Conservation (phyloP, 2,888 invertebrate species). For the Euproctis similis region DNA sequence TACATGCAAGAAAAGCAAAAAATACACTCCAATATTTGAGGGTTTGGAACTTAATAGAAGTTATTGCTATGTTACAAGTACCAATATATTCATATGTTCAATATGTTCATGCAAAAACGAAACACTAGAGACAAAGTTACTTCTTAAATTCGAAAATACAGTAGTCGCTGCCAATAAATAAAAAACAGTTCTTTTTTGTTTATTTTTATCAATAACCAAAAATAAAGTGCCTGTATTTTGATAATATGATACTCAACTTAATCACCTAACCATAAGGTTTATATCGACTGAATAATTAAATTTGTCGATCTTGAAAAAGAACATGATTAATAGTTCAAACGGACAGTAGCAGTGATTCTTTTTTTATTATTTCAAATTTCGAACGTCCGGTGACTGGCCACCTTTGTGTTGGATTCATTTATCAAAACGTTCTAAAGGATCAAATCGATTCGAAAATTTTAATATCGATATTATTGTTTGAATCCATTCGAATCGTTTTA, state of each 20-base stretch:
- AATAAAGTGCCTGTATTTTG: constrained; percentile 1
- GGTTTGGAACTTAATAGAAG: too few relatives aligned
- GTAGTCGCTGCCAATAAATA: constrained; percentile 8
- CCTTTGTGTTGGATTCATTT: constrained; percentile 50
- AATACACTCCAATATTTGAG: too few relatives aligned
- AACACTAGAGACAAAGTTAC: constrained; percentile 1
- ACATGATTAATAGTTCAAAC: constrained; percentile 59
- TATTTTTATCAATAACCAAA: constrained; percentile 15
- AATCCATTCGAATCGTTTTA: constrained; percentile 29
- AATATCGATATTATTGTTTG: constrained; percentile 53
- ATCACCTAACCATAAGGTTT: constrained; percentile 1
- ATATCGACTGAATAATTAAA: constrained; percentile 1
- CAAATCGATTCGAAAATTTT: constrained; percentile 27
- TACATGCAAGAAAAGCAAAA: too few relatives aligned
- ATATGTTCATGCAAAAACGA: too few relatives aligned
- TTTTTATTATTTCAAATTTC: constrained; percentile 29
- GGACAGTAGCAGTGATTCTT: constrained; percentile 51
- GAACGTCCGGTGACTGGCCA: constrained; percentile 43
- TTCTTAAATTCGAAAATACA: constrained; percentile 4
- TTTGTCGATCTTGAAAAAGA: constrained; percentile 34
- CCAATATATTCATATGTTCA: too few relatives aligned
- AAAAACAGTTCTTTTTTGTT: constrained; percentile 8
- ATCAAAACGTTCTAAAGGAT: constrained; percentile 32
- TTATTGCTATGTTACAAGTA: too few relatives aligned
- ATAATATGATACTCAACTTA: too few relatives aligned